Evolutionary conservation across 2,113 vertebrate genomes (phyloP), one percentile per base, ranked within the genome.

Genomic region (Fregetta grallaria): DNA sequence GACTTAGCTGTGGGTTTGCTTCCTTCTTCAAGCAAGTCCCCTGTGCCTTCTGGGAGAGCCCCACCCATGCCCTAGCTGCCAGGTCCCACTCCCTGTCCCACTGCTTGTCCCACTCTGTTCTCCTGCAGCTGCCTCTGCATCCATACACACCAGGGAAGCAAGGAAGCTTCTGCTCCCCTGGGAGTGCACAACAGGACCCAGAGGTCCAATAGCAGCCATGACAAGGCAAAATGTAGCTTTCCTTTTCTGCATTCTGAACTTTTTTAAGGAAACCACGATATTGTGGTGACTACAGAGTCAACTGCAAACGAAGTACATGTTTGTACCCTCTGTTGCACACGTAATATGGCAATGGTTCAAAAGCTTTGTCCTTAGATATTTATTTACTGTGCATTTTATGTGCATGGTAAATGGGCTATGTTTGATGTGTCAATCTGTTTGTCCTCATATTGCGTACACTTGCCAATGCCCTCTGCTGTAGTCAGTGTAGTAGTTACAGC

Each of bases 101-200:
- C 20, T 40, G n/a, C 15, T 19, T 40, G 42, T 67, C 36, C 29
- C 22, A 10, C 18, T 42, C 45, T 1, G 0, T 15, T 7, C 11
- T 63, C 13, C 50, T 3, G 2, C 30, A 30, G 27, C 21, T 45
- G 59, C 32, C n/a, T 27, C 44, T 4, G 1, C n/a, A 50, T 53
- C 50, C 34, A 6, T 22, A 12, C 1, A 2, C 0, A 0, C 47
- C 2, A 6, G 40, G 7, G 15, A 20, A 55, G 5, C 15, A 49
- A 66, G 52, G 15, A 42, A 88, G 40, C 19, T 61, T 21, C 65
- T 77, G 30, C 68, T 68, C 7, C 22, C 44, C 36, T 68, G 25
- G 34, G 45, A 61, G 20, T 4, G 4, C 50, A 30, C 50, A 42
- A 11, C 21, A 36, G n/a, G 9, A 59, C 45, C 22, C 36, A 13